These are phyloP conservation scores for Physocephala rufipes DNA, from an alignment of 2,888 invertebrate genomes.

Conservation along the genomic window DNA sequence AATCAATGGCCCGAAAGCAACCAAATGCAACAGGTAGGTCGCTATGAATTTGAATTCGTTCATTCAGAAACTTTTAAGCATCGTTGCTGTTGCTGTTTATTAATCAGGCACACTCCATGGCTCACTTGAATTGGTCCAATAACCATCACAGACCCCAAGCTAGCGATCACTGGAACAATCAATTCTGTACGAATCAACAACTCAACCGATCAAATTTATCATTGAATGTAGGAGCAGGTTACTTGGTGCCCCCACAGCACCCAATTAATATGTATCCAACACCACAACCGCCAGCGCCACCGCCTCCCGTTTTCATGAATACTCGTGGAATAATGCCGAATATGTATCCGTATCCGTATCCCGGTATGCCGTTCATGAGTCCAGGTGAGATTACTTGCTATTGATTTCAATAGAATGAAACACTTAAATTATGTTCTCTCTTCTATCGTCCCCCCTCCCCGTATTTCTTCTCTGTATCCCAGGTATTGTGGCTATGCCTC, in stretches of 20 bases:
- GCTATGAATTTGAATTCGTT: not conserved
- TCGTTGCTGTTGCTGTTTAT: not conserved
- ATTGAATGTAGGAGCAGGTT: conserved; percentile 67
- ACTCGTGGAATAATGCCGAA: conserved; percentile 58
- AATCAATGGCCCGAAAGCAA: conserved; percentile 52
- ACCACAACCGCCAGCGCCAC: not conserved
- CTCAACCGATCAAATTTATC: conserved; percentile 70
- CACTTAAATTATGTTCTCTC: not conserved
- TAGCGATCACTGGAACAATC: conserved; percentile 56
- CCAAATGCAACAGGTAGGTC: conserved; percentile 70
- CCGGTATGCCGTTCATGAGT: conserved; percentile 66
- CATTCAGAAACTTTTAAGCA: not conserved
- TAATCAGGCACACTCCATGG: conserved; percentile 75
- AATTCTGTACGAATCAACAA: conserved; percentile 57
- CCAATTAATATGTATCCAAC: conserved; percentile 64
- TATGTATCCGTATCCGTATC: conserved; percentile 60
- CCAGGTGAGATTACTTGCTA: conserved; percentile 52
- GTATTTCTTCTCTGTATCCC: not conserved
- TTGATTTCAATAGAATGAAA: not conserved
- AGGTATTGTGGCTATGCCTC: conserved; percentile 61
- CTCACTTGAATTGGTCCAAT: conserved; percentile 69
- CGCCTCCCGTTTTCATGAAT: conserved; percentile 62
- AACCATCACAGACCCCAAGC: conserved; percentile 16
- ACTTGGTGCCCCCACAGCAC: conserved; percentile 54
- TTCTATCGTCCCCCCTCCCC: not conserved